Evolutionary conservation across 2,797 vertebrate genomes (phyloP), one percentile per base, ranked within the genome.

Genomic region (Paratrypauchen microcephalus): DNA sequence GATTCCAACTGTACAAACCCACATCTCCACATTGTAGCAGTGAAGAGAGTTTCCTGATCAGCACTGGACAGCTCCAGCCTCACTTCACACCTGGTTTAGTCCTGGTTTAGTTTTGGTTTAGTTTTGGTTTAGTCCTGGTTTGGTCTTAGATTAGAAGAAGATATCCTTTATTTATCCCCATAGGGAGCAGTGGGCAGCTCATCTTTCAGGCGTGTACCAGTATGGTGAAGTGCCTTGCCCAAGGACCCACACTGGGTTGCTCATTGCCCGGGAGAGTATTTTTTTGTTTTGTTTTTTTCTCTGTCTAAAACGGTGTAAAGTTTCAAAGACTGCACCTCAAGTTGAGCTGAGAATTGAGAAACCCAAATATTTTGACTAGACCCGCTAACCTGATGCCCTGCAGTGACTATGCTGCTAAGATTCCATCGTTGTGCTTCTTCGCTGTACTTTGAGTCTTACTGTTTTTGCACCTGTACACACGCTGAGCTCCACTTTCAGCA

Each of bases 21-120:
- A 36, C 32, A 36, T 36, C 32, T 36, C 32, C 32, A 32, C 71
- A 39, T n/a, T n/a, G n/a, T n/a, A n/a, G n/a, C n/a, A n/a, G n/a
- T n/a, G n/a, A n/a, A n/a, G n/a, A n/a, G n/a, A n/a, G n/a, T n/a
- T n/a, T n/a, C n/a, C n/a, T n/a, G n/a, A n/a, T 89, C 85, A 83
- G 74, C 70, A 16, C 65, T 52, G 73, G 75, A 63, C 85, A 88
- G 84, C 73, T 52, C 77, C 58, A 79, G 80, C 70, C 79, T 83
- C 56, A 77, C 80, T 78, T 81, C 6, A 70, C 79, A 73, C 32
- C 32, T 36, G 32, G 32, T 36, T 36, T 36, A 36, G 32, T 36
- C 32, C 2, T 36, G 30, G 5, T 30, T n/a, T n/a, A n/a, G n/a
- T n/a, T n/a, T n/a, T n/a, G n/a, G n/a, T n/a, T 30, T 30, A 30